phyloP scores from a whole-genome alignment of 1,140 invertebrate species.

The Macrocentrus cingulum region DNA sequence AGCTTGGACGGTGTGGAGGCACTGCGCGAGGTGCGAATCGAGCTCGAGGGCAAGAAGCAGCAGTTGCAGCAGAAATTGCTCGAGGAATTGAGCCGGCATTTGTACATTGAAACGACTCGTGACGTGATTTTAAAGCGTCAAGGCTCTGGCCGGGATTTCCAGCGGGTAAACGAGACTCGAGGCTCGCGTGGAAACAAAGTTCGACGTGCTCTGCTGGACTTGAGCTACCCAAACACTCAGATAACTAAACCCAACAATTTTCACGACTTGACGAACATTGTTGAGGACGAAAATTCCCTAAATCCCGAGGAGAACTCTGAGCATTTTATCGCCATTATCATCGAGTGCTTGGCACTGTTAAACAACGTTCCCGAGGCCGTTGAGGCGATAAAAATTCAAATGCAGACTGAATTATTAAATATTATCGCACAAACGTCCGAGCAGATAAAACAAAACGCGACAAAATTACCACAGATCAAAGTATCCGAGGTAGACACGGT shows the following conservation, averaged over 20 bases:
- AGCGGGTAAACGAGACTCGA: conserved; percentile 59
- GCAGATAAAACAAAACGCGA: conserved; percentile 65
- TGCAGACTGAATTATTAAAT: conserved; percentile 76
- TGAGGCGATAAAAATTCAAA: conserved; percentile 79
- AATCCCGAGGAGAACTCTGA: conserved; percentile 72
- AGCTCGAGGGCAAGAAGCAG: conserved; percentile 73
- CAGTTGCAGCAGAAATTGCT: conserved; percentile 71
- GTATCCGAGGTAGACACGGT: conserved; percentile 9
- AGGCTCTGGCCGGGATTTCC: conserved; percentile 65
- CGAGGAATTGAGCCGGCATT: conserved; percentile 73
- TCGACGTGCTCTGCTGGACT: conserved; percentile 42
- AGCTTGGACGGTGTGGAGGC: conserved; percentile 79
- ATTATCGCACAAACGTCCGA: conserved; percentile 77
- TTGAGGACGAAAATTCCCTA: conserved; percentile 65
- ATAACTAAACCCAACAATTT: conserved; percentile 28
- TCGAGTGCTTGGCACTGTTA: conserved; percentile 84
- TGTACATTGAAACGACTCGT: conserved; percentile 70
- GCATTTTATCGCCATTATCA: conserved; percentile 77
- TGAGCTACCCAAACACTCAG: conserved; percentile 20
- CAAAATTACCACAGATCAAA: conserved; percentile 32
- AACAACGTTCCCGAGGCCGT: conserved; percentile 82
- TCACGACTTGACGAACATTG: conserved; percentile 53
- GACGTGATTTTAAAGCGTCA: conserved; percentile 64
- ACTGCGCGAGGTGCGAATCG: conserved; percentile 73
- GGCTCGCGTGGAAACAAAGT: conserved; percentile 54